Percentiles rank a stretch among this genome's conserved stretches.
These are phyloP conservation scores for Crocallis elinguaria DNA, from an alignment of 2,888 invertebrate genomes.

Conservation along the genomic window DNA sequence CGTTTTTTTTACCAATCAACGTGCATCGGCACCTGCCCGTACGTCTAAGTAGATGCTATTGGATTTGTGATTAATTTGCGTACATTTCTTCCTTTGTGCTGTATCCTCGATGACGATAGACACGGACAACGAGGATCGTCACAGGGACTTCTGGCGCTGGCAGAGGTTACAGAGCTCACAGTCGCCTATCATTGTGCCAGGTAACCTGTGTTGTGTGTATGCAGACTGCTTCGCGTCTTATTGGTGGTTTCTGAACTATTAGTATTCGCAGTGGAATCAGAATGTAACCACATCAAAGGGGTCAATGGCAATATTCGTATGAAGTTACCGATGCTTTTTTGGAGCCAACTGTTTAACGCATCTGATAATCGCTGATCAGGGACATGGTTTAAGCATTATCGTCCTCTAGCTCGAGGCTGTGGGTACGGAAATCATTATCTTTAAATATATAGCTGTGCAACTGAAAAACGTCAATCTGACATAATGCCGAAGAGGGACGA, in stretches of 20 bases:
- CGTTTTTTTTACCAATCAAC: not conserved
- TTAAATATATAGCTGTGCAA: no score
- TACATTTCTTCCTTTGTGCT: conserved; percentile 18
- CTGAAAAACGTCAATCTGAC: no score
- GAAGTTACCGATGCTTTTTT: no score
- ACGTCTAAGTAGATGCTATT: not conserved
- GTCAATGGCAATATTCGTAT: no score
- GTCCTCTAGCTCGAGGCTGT: no score
- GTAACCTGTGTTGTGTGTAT: not conserved
- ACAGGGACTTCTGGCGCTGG: not conserved
- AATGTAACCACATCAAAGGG: no score
- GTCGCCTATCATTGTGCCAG: conserved; percentile 12
- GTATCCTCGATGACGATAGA: conserved; percentile 12
- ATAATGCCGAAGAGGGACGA: no score
- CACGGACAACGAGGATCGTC: conserved; percentile 1
- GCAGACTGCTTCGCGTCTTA: not conserved
- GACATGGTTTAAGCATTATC: no score
- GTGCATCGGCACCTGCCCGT: not conserved
- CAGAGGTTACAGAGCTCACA: not conserved
- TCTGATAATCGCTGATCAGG: no score
- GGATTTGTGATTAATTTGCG: conserved; percentile 1
- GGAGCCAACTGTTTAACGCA: no score
- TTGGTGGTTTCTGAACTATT: not conserved
- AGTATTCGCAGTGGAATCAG: no score
- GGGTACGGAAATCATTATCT: no score